Evolutionary conservation across 2,888 invertebrate species (phyloP).

Genomic region (Drosophila eohydei): DNA sequence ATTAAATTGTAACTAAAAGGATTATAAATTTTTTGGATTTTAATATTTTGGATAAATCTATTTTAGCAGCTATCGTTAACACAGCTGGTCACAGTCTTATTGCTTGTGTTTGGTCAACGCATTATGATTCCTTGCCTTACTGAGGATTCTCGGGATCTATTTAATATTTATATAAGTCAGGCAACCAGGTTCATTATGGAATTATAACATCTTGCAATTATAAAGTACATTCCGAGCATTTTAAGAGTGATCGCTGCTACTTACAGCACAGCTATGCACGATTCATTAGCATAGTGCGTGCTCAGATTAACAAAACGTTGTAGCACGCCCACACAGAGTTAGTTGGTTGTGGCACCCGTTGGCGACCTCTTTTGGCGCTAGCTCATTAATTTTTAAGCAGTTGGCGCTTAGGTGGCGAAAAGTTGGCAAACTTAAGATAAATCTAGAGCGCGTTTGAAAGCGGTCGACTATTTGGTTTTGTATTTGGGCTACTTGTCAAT

Average conservation of each 20-base stretch:
- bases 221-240: neutral
- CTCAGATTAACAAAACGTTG: constrained; percentile 24
- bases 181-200: neutral
- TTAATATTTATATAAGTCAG: neutral
- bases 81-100: no score
- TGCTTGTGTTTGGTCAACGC: no score
- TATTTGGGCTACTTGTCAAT: constrained; percentile 53
- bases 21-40: no score
- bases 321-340: neutral
- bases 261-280: neutral
- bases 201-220: constrained; percentile 2
- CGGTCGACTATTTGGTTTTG: constrained; percentile 25
- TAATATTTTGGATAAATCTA: no score
- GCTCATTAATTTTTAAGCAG: constrained; percentile 70
- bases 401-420: constrained; percentile 38
- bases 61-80: no score
- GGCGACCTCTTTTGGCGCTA: constrained; percentile 20
- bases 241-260: neutral
- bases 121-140: neutral
- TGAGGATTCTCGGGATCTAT: neutral
- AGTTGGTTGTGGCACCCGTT: neutral
- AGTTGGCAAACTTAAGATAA: constrained; percentile 65
- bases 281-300: constrained; percentile 29
- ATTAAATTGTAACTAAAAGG: no score
- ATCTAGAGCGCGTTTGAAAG: constrained; percentile 34